phyloP scores from a whole-genome alignment of 2,888 invertebrate species.

The Microdon myrmicae region DNA sequence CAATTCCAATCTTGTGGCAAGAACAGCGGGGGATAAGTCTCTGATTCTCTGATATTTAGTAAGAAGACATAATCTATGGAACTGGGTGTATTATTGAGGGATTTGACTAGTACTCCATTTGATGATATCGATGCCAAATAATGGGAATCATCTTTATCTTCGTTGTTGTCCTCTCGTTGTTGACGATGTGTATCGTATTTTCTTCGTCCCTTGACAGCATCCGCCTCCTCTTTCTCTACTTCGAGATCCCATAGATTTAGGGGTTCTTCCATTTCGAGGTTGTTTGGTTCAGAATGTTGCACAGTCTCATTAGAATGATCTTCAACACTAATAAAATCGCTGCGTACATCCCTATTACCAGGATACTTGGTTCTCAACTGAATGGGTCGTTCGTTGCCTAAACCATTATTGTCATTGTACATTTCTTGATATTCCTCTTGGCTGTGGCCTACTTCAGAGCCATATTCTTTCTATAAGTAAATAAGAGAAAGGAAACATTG shows the following conservation, averaged over 20 bases:
- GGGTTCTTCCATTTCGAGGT: conserved; percentile 56
- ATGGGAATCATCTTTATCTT: conserved; percentile 56
- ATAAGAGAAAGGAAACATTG: not conserved
- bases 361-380: conserved; percentile 64
- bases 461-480: conserved; percentile 60
- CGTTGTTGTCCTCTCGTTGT: conserved; percentile 36
- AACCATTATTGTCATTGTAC: conserved; percentile 62
- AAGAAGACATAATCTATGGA: conserved; percentile 76
- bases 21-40: conserved; percentile 70
- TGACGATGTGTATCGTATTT: conserved; percentile 49
- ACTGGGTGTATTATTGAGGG: conserved; percentile 62
- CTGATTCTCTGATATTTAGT: conserved; percentile 79
- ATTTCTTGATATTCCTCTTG: conserved; percentile 63
- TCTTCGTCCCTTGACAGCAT: conserved; percentile 61
- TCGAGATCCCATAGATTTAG: conserved; percentile 70
- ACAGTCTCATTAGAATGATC: conserved; percentile 49
- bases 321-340: conserved; percentile 57
- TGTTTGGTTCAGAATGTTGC: conserved; percentile 53
- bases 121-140: conserved; percentile 62
- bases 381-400: conserved; percentile 61
- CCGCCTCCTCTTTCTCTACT: conserved; percentile 69
- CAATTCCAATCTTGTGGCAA: conserved; percentile 75
- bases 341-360: conserved; percentile 64
- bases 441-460: conserved; percentile 53
- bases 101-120: conserved; percentile 67